Percentiles rank a stretch among this genome's conserved stretches.
These are phyloP conservation scores for Notamacropus eugenii DNA, from an alignment of 2,797 vertebrate genomes.

Conservation along the genomic window DNA sequence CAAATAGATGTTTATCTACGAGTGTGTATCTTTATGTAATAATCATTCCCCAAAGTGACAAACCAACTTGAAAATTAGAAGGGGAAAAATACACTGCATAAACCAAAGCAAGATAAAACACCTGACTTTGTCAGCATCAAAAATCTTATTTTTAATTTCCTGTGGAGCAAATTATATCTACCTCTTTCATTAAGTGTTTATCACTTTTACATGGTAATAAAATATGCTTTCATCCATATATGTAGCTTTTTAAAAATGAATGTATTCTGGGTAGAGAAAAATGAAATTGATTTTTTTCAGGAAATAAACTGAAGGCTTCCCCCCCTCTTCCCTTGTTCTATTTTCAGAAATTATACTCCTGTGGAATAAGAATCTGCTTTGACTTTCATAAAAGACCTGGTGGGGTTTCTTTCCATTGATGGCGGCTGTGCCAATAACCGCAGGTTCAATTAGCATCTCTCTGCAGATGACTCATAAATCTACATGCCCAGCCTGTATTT, in stretches of 20 bases:
- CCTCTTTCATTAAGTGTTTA: not conserved
- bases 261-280: conserved; percentile 5
- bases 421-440: not conserved
- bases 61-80: not conserved
- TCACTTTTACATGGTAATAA: not conserved
- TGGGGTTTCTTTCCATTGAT: not conserved
- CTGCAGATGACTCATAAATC: not conserved
- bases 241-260: conserved; percentile 7
- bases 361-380: not conserved
- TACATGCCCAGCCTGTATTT: not conserved
- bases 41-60: not conserved
- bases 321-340: not conserved
- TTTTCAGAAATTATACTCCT: conserved; percentile 10
- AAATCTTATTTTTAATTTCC: conserved; percentile 7
- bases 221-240: not conserved
- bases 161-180: conserved; percentile 3
- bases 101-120: not conserved
- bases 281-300: not conserved
- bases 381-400: not conserved
- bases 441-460: not conserved
- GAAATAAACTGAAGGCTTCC: not conserved
- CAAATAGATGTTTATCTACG: not conserved
- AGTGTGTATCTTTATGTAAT: not conserved
- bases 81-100: not conserved
- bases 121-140: not conserved